phyloP scores from a whole-genome alignment of 2,797 vertebrate genomes.

The Pitangus sulphuratus region DNA sequence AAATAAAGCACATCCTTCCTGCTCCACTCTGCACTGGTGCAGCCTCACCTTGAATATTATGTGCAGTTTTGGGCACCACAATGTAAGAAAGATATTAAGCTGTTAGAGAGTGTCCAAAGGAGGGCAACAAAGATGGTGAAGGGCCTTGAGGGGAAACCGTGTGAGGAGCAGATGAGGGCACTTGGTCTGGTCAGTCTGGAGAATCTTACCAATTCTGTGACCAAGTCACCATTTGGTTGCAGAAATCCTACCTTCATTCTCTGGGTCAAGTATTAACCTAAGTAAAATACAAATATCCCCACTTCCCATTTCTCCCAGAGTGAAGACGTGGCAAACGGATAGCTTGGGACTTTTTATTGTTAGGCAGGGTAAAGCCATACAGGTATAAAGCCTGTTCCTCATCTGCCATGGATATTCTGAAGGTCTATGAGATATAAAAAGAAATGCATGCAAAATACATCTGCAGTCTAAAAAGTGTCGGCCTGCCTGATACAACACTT shows the following conservation, averaged over 20 bases:
- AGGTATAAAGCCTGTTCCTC: neutral
- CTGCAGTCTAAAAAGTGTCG: neutral
- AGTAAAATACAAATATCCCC: neutral
- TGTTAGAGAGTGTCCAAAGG: neutral
- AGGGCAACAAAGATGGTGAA: neutral
- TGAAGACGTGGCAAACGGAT: neutral
- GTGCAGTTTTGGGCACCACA: neutral
- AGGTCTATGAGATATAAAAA: neutral
- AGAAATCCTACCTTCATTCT: neutral
- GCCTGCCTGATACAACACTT: neutral
- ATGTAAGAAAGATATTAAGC: neutral
- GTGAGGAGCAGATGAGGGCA: neutral
- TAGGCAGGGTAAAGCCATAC: neutral
- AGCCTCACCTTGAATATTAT: neutral
- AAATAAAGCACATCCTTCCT: neutral
- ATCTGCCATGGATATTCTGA: neutral
- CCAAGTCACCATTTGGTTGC: neutral
- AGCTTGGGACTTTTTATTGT: neutral
- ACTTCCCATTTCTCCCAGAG: neutral
- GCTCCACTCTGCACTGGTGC: neutral
- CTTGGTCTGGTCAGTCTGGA: neutral
- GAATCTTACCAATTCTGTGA: neutral
- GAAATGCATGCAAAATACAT: accelerated
- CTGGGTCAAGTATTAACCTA: neutral
- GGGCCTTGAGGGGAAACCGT: neutral